These are phyloP conservation scores for Rhinichthys osculus DNA, from an alignment of 2,797 vertebrate species.

Conservation along the genomic window DNA sequence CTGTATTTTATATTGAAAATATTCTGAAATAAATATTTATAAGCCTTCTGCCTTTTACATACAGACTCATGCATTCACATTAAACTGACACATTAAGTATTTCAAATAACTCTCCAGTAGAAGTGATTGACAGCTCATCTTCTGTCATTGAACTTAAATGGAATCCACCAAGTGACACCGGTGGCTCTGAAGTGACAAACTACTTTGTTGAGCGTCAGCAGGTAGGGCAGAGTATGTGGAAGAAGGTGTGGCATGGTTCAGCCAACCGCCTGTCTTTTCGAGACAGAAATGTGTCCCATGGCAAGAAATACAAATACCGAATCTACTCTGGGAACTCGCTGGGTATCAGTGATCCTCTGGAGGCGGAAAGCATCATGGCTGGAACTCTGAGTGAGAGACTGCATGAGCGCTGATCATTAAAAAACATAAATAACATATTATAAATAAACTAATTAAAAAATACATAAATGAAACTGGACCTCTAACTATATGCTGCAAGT, in stretches of 20 bases:
- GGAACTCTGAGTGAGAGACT: constrained; percentile 80
- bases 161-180: constrained; percentile 80
- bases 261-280: constrained; percentile 76
- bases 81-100: constrained; percentile 26
- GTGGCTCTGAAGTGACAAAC: constrained; percentile 79
- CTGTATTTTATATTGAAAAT: constrained; percentile 37
- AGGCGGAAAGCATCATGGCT: constrained; percentile 82
- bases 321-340: constrained; percentile 82
- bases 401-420: not conserved
- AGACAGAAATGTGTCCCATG: constrained; percentile 78
- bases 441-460: not conserved
- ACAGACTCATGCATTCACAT: constrained; percentile 23
- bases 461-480: not conserved
- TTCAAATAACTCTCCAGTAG: constrained; percentile 71
- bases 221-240: constrained; percentile 78
- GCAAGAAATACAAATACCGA: constrained; percentile 82
- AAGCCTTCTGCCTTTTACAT: not conserved
- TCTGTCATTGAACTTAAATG: constrained; percentile 80
- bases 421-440: not conserved
- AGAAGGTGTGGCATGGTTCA: constrained; percentile 76
- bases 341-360: constrained; percentile 79
- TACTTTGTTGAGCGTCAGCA: constrained; percentile 82
- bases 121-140: constrained; percentile 74
- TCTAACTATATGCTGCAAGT: not conserved
- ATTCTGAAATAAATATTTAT: constrained; percentile 41